Conservation (phyloP, 2,888 invertebrate genomes). For the Melanchra persicariae region DNA sequence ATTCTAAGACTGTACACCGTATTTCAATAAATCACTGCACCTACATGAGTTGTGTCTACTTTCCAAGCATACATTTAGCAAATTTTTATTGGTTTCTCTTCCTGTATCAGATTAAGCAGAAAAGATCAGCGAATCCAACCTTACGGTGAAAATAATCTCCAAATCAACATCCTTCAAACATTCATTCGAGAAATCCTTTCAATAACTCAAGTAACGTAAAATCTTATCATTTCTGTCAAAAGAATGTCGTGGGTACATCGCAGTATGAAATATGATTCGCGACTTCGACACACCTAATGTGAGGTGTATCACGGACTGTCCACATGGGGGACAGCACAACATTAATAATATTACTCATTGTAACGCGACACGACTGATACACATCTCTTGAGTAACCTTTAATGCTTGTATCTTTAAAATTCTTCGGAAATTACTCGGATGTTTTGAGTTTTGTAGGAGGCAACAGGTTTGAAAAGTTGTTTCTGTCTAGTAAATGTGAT, state of each 20-base stretch:
- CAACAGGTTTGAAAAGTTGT: constrained; percentile 14
- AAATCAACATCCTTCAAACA: constrained; percentile 44
- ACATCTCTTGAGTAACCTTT: constrained; percentile 72
- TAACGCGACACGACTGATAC: constrained; percentile 78
- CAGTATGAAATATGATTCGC: constrained; percentile 84
- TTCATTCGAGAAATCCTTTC: constrained; percentile 48
- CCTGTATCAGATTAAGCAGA: not conserved
- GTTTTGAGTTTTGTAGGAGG: constrained; percentile 13
- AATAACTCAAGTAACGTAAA: constrained; percentile 71
- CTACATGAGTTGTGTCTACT: too few species aligned
- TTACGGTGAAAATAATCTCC: constrained; percentile 31
- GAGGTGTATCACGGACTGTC: constrained; percentile 71
- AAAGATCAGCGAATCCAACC: not conserved
- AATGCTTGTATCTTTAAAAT: constrained; percentile 67
- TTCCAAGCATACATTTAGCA: too few species aligned
- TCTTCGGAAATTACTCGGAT: constrained; percentile 60
- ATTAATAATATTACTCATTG: constrained; percentile 88
- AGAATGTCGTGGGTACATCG: constrained; percentile 76
- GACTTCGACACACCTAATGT: constrained; percentile 85
- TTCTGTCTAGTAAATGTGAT: constrained; percentile 1
- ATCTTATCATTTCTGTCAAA: constrained; percentile 85
- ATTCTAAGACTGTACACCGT: too few species aligned
- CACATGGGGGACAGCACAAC: constrained; percentile 80
- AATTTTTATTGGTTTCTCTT: too few species aligned
- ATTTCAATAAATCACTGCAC: too few species aligned